phyloP scores from a whole-genome alignment of 1,140 invertebrate genomes.

The Hylaeus volcanicus region DNA sequence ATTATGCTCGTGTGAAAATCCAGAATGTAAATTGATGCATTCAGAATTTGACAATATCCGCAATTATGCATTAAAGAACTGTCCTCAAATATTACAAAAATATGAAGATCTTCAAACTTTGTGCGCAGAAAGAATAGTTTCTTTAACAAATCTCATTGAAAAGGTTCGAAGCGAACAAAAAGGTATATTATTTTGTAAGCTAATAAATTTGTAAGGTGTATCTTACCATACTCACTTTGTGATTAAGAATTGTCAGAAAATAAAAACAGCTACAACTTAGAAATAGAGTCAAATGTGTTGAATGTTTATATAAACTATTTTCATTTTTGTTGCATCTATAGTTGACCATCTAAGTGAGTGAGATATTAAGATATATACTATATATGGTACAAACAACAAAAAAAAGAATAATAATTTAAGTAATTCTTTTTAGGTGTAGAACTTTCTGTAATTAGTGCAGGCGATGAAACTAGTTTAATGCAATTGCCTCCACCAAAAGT shows the following conservation, averaged over 20 bases:
- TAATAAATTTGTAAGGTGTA: neutral
- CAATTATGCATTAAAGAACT: slow-evolving; percentile 60
- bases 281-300: too few species aligned
- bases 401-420: neutral
- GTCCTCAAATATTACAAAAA: slow-evolving; percentile 69
- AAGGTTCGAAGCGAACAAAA: slow-evolving; percentile 71
- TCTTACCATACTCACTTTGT: too few species aligned
- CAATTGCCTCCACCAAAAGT: slow-evolving; percentile 55
- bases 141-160: slow-evolving; percentile 71
- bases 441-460: slow-evolving; percentile 56
- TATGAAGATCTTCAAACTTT: slow-evolving; percentile 73
- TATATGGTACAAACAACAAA: neutral
- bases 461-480: slow-evolving; percentile 66
- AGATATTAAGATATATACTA: too few species aligned
- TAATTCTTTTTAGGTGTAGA: slow-evolving; percentile 53
- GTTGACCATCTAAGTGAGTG: too few species aligned
- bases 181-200: slow-evolving; percentile 59
- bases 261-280: too few species aligned
- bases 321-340: too few species aligned
- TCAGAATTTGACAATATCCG: slow-evolving; percentile 53
- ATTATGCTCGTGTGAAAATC: slow-evolving; percentile 70
- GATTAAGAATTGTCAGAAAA: too few species aligned
- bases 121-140: slow-evolving; percentile 74
- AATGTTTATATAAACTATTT: too few species aligned
- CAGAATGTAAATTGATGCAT: slow-evolving; percentile 68